Conservation (phyloP, 2,888 invertebrate species). For the Phanerotoma sp. region DNA sequence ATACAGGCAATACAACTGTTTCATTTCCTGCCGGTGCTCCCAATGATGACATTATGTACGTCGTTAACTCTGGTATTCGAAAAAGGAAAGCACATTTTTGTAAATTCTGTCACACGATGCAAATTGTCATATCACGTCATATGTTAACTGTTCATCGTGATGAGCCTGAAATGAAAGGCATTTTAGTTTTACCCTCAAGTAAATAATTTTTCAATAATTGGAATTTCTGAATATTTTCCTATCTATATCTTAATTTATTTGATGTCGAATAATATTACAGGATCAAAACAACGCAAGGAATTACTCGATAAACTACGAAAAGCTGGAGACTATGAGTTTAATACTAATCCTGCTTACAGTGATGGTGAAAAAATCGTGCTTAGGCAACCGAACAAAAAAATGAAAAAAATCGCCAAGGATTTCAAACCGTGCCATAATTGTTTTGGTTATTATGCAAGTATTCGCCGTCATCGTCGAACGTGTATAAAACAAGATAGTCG, state of each 20-base stretch:
- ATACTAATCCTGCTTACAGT: conserved; percentile 23
- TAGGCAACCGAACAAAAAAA: not conserved
- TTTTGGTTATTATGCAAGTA: conserved; percentile 28
- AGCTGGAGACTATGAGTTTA: conserved; percentile 18
- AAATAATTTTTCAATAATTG: too few species aligned
- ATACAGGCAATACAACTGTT: not conserved
- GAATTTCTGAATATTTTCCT: too few species aligned
- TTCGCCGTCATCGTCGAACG: conserved; percentile 30
- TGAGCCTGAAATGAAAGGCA: too few species aligned
- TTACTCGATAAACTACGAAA: not conserved
- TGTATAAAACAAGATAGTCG: conserved; percentile 26
- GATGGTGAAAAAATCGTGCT: conserved; percentile 5
- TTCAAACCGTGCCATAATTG: conserved; percentile 33
- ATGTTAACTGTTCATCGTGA: not conserved
- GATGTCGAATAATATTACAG: too few species aligned
- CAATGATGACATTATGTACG: not conserved
- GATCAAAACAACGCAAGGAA: conserved; percentile 21
- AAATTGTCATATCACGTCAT: not conserved
- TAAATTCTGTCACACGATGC: conserved; percentile 30
- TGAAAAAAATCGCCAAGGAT: conserved; percentile 13
- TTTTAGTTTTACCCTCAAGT: too few species aligned
- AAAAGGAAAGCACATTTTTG: conserved; percentile 30
- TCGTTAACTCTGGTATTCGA: not conserved
- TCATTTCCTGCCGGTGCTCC: not conserved
- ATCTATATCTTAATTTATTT: not conserved